These are phyloP conservation scores for Delia radicum DNA, from an alignment of 1,140 invertebrate species.

Conservation along the genomic window DNA sequence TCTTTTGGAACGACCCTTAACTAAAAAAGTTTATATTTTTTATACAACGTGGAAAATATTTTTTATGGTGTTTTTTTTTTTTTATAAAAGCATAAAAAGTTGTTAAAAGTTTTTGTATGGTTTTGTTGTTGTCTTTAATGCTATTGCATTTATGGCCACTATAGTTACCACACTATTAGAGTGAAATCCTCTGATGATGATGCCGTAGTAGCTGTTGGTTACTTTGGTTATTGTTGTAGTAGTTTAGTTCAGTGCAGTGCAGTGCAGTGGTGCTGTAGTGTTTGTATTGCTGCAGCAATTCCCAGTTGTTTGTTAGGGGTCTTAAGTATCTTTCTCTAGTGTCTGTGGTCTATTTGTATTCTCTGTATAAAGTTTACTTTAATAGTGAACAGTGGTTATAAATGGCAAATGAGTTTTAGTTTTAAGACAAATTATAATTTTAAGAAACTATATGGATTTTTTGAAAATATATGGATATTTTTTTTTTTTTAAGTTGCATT, in stretches of 20 bases:
- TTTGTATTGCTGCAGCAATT: background rate
- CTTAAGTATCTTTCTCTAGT: background rate
- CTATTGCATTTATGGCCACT: conserved; percentile 8
- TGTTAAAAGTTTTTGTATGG: background rate
- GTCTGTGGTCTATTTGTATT: background rate
- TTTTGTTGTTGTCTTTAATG: background rate
- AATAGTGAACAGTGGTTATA: background rate
- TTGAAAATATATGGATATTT: too few species aligned
- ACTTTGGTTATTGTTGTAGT: background rate
- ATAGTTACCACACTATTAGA: conserved; percentile 8
- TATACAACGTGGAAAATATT: background rate
- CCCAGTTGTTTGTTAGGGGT: background rate
- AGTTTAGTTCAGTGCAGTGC: background rate
- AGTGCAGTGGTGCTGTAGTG: background rate
- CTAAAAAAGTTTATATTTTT: too few species aligned
- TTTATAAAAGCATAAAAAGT: background rate
- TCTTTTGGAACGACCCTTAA: too few species aligned
- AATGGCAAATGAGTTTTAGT: too few species aligned
- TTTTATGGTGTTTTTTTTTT: background rate
- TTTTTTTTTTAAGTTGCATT: too few species aligned
- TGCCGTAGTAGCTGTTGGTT: background rate
- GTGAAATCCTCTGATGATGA: background rate
- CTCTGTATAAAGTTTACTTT: background rate
- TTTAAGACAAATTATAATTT: too few species aligned
- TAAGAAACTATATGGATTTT: too few species aligned